Evolutionary conservation across 2,888 invertebrate species (phyloP), one percentile per base, ranked within the genome.

Genomic region (Netelia fuscicornis): DNA sequence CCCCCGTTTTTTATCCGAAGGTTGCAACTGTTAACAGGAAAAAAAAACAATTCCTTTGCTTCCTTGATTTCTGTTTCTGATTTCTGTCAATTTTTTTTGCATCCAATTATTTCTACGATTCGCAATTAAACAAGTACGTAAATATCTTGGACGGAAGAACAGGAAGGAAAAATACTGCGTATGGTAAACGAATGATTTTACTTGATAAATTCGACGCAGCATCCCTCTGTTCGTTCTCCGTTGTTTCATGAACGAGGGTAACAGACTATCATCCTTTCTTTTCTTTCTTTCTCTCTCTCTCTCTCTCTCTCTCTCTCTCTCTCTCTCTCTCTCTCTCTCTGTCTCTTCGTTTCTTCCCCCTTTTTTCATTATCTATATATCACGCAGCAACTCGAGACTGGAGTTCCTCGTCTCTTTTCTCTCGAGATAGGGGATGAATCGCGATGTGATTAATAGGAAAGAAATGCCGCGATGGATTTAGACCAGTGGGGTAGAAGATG

Each of bases 401-500:
- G 37, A 54, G 64, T 3, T 6, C 6, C 64, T 42, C 44, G 37
- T 70, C 48, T 58, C 44, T 70, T 48, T 8, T 48, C 11, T 30
- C 44, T 71, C 37, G 25, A 71, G 62, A 58, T 23, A 9, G 67
- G 62, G 52, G 64, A 44, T 8, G 65, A 74, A 82, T 60, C 58
- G 62, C 64, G 75, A 23, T 58, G 42, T 52, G 75, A 82, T 80
- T 76, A 37, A 76, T 72, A 72, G 74, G 72, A 74, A 84, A 81
- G 71, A 81, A 86, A 86, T 64, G 71, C 37, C 74, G 70, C 82
- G 84, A 86, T 82, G 79, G 81, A 74, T 74, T 86, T 77, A 79
- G 78, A 37, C 6, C 75, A 65, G 60, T 48, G 70, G 77, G 68
- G 74, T 58, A 37, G 54, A 84, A 72, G 48, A 70, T 62, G 20